phyloP scores from a whole-genome alignment of 1,140 invertebrate species.

The Meloidogyne hapla region DNA sequence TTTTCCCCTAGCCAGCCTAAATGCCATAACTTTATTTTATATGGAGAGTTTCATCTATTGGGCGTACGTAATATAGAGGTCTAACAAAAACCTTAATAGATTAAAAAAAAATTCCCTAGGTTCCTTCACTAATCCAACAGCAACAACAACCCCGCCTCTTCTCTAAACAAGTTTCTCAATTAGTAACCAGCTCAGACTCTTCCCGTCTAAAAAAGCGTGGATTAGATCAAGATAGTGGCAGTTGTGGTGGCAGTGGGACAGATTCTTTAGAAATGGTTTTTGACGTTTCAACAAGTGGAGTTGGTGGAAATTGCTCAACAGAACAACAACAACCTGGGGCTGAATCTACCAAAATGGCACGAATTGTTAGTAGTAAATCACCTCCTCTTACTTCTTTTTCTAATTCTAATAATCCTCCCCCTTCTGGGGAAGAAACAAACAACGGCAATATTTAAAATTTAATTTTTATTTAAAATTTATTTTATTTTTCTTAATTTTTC shows the following conservation, averaged over 20 bases:
- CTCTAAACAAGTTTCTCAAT: constrained; percentile 31
- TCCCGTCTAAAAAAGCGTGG: constrained; percentile 45
- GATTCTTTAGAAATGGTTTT: constrained; percentile 10
- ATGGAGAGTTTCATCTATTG: not conserved
- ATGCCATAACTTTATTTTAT: too few relatives aligned
- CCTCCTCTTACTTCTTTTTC: not conserved
- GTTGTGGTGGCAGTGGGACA: constrained; percentile 21
- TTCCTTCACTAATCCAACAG: constrained; percentile 14
- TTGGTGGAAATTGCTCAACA: not conserved
- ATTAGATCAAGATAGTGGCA: constrained; percentile 30
- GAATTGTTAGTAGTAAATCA: constrained; percentile 17
- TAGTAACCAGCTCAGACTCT: constrained; percentile 21
- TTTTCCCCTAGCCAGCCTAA: too few relatives aligned
- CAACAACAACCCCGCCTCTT: constrained; percentile 16
- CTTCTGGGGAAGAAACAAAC: constrained; percentile 1
- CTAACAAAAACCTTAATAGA: not conserved
- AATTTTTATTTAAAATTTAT: not conserved
- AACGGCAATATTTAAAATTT: not conserved
- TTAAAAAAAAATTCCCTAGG: not conserved
- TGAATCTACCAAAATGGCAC: constrained; percentile 25
- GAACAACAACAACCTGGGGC: constrained; percentile 5
- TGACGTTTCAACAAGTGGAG: not conserved
- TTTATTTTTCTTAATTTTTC: not conserved
- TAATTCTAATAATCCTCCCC: not conserved
- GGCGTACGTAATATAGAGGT: not conserved